These are phyloP conservation scores for Oncorhynchus masou DNA, from an alignment of 2,113 vertebrate species.

Conservation along the genomic window DNA sequence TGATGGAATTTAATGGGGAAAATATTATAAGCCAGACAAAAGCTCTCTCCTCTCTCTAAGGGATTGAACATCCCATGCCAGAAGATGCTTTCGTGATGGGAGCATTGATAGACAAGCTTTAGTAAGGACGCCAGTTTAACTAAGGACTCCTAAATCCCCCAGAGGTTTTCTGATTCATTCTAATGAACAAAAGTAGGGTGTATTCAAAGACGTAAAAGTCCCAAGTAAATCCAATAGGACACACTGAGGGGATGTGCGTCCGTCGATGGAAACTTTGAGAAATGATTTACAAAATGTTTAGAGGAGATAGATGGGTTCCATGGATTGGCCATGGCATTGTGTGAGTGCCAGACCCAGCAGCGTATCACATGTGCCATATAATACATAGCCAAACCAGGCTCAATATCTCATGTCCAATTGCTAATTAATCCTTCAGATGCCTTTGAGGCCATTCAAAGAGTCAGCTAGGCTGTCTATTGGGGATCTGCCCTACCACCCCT, in stretches of 20 bases:
- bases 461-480: slow-evolving; percentile 22
- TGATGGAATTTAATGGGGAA: slow-evolving; percentile 18
- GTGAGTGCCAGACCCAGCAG: slow-evolving; percentile 5
- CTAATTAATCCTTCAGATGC: slow-evolving; percentile 48
- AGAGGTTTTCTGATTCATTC: slow-evolving; percentile 16
- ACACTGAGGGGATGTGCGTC: not conserved
- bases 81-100: slow-evolving; percentile 13
- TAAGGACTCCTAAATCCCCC: slow-evolving; percentile 12
- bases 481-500: not conserved
- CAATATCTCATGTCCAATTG: slow-evolving; percentile 29
- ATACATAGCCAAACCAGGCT: slow-evolving; percentile 11
- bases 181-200: slow-evolving; percentile 28
- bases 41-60: slow-evolving; percentile 15
- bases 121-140: not conserved
- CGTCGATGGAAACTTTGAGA: not conserved
- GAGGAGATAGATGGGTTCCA: not conserved
- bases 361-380: slow-evolving; percentile 4
- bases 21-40: slow-evolving; percentile 32
- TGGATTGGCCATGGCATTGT: not conserved
- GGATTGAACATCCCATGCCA: slow-evolving; percentile 7
- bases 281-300: not conserved
- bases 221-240: slow-evolving; percentile 14
- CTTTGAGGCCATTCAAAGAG: slow-evolving; percentile 2
- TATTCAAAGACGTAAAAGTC: slow-evolving; percentile 9
- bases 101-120: not conserved